Percentiles rank a stretch among this genome's conserved stretches.
These are phyloP conservation scores for Brachylomia viminalis DNA, from an alignment of 2,888 invertebrate genomes.

Conservation along the genomic window DNA sequence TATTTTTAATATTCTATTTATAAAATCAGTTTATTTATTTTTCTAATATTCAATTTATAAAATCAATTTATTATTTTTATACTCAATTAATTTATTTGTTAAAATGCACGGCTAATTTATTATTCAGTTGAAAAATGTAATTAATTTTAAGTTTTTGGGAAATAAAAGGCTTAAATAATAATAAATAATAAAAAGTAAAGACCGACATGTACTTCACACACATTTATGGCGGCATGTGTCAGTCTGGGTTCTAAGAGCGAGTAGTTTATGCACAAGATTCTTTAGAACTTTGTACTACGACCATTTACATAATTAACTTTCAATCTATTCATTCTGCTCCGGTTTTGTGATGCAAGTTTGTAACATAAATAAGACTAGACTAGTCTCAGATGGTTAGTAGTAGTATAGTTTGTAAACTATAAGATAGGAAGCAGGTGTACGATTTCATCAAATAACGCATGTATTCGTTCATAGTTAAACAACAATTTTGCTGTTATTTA, in stretches of 20 bases:
- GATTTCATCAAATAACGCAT: conserved; percentile 32
- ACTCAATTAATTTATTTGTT: no score
- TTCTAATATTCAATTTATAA: no score
- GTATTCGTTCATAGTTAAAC: conserved; percentile 30
- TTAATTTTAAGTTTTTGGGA: no score
- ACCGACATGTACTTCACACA: conserved; percentile 2
- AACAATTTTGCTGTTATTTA: conserved; percentile 44
- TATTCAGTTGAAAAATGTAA: no score
- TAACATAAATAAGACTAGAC: conserved; percentile 8
- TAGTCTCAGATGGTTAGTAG: conserved; percentile 4
- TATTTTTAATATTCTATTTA: no score
- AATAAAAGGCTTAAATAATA: no score
- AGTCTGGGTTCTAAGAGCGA: not conserved
- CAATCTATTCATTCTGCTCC: conserved; percentile 6
- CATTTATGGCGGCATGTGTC: not conserved
- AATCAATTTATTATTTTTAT: no score
- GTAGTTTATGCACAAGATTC: conserved; percentile 14
- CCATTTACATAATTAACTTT: conserved; percentile 21
- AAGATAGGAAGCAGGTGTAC: conserved; percentile 21
- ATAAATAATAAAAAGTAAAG: no score
- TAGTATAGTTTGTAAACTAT: conserved; percentile 16
- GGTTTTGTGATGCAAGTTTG: not conserved
- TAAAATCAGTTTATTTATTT: no score
- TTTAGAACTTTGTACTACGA: conserved; percentile 22
- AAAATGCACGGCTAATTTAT: no score